Evolutionary conservation across 2,888 invertebrate species (phyloP).

Genomic region (Athripsodes cinereus): DNA sequence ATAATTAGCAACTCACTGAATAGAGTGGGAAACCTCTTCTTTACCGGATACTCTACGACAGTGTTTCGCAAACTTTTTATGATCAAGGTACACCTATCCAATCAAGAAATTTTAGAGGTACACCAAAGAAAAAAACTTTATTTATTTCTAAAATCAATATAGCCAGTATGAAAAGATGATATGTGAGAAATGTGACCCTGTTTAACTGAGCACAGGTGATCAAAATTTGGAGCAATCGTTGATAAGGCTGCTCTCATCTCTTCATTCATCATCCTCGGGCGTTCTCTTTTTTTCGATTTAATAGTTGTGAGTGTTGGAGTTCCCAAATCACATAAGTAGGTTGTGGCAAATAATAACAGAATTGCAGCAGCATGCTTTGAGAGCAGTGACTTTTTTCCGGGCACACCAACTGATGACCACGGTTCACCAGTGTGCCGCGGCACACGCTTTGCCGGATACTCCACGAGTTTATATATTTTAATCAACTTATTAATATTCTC

Average conservation of each 20-base stretch:
- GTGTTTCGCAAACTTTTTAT: neutral
- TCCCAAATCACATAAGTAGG: constrained; percentile 22
- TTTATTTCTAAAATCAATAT: neutral
- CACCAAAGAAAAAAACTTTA: constrained; percentile 6
- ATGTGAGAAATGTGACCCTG: constrained; percentile 18
- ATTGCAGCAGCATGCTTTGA: constrained; percentile 26
- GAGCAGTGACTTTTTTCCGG: constrained; percentile 6
- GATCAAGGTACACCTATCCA: neutral
- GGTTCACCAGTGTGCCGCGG: too few relatives aligned
- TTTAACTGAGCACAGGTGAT: constrained; percentile 22
- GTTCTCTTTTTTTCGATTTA: constrained; percentile 17
- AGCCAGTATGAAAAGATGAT: constrained; percentile 9
- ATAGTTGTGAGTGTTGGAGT: constrained; percentile 23
- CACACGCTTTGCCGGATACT: too few relatives aligned
- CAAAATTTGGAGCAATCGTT: constrained; percentile 26
- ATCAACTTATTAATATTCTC: too few relatives aligned
- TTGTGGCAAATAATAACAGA: constrained; percentile 28
- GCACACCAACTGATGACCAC: too few relatives aligned
- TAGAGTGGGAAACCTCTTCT: too few relatives aligned
- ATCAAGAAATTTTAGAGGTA: neutral
- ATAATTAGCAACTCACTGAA: too few relatives aligned
- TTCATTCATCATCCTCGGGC: constrained; percentile 28
- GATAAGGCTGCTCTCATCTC: constrained; percentile 26
- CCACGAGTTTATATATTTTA: too few relatives aligned
- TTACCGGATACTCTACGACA: neutral